Percentiles rank a stretch among this genome's conserved stretches.
These are phyloP conservation scores for Pangasius djambal DNA, from an alignment of 2,797 vertebrate genomes.

Conservation along the genomic window DNA sequence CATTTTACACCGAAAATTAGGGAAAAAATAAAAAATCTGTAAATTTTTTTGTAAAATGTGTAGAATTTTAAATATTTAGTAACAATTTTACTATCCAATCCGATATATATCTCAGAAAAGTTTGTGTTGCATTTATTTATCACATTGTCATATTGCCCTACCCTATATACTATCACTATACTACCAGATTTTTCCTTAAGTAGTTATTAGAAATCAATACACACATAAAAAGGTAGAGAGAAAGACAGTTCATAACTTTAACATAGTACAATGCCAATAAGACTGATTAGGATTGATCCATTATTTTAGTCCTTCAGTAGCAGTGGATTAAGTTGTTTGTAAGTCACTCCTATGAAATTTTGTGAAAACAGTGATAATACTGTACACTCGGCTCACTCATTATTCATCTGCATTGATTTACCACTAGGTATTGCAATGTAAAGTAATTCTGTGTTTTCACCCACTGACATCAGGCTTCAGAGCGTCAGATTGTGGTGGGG, in stretches of 20 bases:
- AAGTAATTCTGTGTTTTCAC: neutral
- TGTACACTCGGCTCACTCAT: neutral
- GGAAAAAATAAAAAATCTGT: neutral
- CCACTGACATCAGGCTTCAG: constrained; percentile 77
- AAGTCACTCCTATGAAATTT: neutral
- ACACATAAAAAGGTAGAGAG: neutral
- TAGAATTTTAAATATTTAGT: neutral
- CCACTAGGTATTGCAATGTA: neutral
- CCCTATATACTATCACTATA: neutral
- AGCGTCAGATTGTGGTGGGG: constrained; percentile 93
- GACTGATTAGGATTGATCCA: neutral
- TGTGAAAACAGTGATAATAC: neutral
- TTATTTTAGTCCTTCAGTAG: neutral
- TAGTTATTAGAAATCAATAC: neutral
- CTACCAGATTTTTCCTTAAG: neutral
- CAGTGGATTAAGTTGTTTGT: neutral
- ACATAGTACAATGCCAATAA: neutral
- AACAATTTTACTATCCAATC: neutral
- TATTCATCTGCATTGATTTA: neutral
- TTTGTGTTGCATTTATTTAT: neutral
- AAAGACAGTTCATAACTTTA: neutral
- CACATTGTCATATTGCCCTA: neutral
- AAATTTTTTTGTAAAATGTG: neutral
- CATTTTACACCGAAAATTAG: neutral
- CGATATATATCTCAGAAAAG: neutral